These are phyloP conservation scores for Antedon mediterranea DNA, from an alignment of 53 echinoderm and acorn worm genomes.

Conservation along the genomic window DNA sequence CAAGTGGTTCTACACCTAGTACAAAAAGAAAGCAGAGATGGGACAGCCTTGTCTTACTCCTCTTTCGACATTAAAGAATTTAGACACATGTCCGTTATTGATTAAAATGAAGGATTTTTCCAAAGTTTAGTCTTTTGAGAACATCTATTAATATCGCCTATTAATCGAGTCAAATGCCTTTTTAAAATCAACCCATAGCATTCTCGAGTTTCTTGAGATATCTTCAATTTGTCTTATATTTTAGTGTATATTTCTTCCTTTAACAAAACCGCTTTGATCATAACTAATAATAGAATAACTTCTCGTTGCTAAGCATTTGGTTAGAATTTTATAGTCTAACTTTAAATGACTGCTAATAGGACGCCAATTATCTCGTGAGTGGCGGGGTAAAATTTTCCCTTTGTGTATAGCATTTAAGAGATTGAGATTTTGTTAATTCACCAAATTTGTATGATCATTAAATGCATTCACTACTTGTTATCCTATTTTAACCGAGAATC, in stretches of 20 bases:
- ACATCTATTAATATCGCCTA: neutral
- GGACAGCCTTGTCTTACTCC: no score
- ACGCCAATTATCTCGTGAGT: neutral
- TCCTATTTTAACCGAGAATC: neutral
- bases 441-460: neutral
- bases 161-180: neutral
- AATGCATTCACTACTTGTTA: neutral
- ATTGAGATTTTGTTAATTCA: no score
- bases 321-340: neutral
- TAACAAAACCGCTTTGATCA: neutral
- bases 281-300: neutral
- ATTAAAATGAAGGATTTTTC: no score
- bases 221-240: constrained; percentile 1
- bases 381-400: no score
- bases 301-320: neutral
- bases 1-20: no score
- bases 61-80: no score
- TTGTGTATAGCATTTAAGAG: no score
- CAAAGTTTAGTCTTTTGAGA: neutral
- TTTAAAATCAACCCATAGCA: neutral
- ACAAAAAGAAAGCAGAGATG: no score
- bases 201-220: neutral
- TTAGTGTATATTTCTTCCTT: neutral
- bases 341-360: neutral
- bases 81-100: no score